Evolutionary conservation across 2,888 invertebrate species (phyloP).

Genomic region (Pyralis farinalis): DNA sequence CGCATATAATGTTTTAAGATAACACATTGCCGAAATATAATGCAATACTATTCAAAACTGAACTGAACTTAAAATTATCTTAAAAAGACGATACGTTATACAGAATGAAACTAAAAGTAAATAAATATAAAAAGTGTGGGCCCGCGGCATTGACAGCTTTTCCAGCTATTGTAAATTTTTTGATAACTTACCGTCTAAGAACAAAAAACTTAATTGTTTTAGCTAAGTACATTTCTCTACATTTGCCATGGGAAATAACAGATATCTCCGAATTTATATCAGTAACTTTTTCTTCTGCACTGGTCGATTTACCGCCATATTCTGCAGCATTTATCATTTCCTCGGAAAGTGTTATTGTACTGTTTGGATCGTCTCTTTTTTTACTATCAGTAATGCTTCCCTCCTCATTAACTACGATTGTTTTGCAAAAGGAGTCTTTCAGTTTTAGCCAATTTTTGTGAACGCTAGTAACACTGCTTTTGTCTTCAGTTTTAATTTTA

Average conservation of each 20-base stretch:
- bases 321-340: not conserved
- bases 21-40: too few relatives aligned
- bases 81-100: too few relatives aligned
- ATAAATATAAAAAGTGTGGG: too few relatives aligned
- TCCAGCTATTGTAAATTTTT: too few relatives aligned
- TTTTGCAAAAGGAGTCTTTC: conserved; percentile 59
- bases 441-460: conserved; percentile 54
- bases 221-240: conserved; percentile 48
- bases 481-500: conserved; percentile 39
- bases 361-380: conserved; percentile 27
- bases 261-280: conserved; percentile 30
- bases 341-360: conserved; percentile 16
- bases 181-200: conserved; percentile 47
- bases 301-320: not conserved
- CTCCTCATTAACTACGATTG: conserved; percentile 52
- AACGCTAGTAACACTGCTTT: conserved; percentile 28
- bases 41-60: too few relatives aligned
- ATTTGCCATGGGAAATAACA: conserved; percentile 41
- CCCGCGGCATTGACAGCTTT: too few relatives aligned
- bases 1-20: too few relatives aligned
- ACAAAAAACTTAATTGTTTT: conserved; percentile 55
- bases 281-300: conserved; percentile 6
- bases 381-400: conserved; percentile 45
- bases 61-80: too few relatives aligned
- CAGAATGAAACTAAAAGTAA: too few relatives aligned